These are phyloP conservation scores for Empidonax traillii DNA, from an alignment of 2,113 vertebrate genomes.

Conservation along the genomic window DNA sequence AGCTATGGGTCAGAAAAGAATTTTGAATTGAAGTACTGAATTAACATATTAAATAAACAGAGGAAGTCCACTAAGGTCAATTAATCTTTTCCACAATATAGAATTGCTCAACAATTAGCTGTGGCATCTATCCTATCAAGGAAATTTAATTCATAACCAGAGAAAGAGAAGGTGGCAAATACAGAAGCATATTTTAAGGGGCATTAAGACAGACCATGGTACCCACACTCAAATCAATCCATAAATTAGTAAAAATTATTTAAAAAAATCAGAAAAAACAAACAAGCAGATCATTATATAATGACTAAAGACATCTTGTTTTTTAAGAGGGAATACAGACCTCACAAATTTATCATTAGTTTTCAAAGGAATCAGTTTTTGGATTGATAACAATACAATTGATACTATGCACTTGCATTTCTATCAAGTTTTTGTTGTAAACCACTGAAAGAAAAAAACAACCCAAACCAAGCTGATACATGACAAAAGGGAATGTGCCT, in stretches of 20 bases:
- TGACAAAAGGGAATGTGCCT: background rate
- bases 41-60: background rate
- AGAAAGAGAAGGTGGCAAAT: background rate
- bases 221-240: background rate
- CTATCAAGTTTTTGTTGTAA: background rate
- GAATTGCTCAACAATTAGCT: background rate
- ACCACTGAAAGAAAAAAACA: background rate
- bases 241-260: background rate
- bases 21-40: background rate
- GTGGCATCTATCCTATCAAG: background rate
- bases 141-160: background rate
- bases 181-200: background rate
- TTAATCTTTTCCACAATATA: background rate
- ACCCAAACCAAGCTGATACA: background rate
- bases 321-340: background rate
- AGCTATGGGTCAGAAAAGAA: background rate
- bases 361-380: background rate
- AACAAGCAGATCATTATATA: background rate
- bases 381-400: background rate
- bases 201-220: background rate
- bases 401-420: background rate
- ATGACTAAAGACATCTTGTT: background rate
- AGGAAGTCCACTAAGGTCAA: background rate
- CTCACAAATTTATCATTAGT: background rate
- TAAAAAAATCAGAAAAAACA: background rate